Evolutionary conservation across 2,113 vertebrate species (phyloP).

Genomic region (Hemibagrus wyckioides): DNA sequence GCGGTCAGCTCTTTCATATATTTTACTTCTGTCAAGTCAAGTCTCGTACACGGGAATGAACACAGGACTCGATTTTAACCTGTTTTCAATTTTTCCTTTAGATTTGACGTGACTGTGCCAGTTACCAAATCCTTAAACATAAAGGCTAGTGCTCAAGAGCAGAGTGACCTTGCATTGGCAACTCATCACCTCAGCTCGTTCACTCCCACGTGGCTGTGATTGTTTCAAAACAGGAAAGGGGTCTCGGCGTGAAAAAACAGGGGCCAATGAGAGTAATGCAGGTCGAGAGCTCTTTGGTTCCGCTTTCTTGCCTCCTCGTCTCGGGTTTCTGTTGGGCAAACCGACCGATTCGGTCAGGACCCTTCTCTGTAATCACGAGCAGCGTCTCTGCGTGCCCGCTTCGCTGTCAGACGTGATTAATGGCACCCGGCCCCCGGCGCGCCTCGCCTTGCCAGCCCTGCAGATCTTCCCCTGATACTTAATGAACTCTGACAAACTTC

Average conservation of each 20-base stretch:
- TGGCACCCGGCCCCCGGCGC: constrained; percentile 73
- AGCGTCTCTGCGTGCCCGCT: constrained; percentile 70
- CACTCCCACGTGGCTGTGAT: constrained; percentile 16
- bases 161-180: constrained; percentile 15
- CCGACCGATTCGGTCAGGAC: constrained; percentile 52
- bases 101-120: neutral
- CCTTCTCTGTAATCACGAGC: constrained; percentile 70
- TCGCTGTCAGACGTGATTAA: constrained; percentile 83
- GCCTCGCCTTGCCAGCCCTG: constrained; percentile 78
- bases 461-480: constrained; percentile 83
- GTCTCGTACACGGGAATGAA: neutral
- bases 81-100: neutral
- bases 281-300: constrained; percentile 47
- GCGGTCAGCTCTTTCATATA: neutral
- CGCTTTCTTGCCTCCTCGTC: constrained; percentile 61
- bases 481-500: constrained; percentile 83
- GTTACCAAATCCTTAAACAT: constrained; percentile 11
- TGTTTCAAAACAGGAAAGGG: constrained; percentile 31
- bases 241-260: constrained; percentile 24
- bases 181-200: constrained; percentile 8
- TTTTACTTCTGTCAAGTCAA: neutral
- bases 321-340: constrained; percentile 39
- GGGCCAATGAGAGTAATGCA: constrained; percentile 37
- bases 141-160: neutral
- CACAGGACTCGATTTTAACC: neutral